These are phyloP conservation scores for Apodemia duryi DNA, from an alignment of 2,888 invertebrate genomes.

Conservation along the genomic window DNA sequence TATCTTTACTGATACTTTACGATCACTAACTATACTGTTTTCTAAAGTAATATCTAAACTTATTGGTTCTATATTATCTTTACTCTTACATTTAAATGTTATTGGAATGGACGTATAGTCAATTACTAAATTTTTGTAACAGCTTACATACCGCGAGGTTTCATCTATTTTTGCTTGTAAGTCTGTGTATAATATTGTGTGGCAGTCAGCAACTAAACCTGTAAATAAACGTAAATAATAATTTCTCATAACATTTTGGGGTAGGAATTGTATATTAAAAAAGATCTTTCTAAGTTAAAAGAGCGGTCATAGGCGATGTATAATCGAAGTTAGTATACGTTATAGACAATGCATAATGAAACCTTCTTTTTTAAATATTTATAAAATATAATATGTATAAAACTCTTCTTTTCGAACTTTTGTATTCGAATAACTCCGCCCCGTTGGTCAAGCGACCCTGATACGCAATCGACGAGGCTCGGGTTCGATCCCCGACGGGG, in stretches of 20 bases:
- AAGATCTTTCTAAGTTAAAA: too few species aligned
- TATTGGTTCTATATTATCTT: conserved; percentile 49
- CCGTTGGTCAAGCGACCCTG: too few species aligned
- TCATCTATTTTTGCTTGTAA: conserved; percentile 76
- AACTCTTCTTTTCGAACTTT: too few species aligned
- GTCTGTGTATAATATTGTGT: conserved; percentile 82
- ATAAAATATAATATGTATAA: too few species aligned
- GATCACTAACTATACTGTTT: conserved; percentile 46
- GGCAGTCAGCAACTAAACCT: conserved; percentile 84
- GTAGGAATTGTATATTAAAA: too few species aligned
- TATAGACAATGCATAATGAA: too few species aligned
- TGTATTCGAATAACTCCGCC: too few species aligned
- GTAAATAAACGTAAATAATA: conserved; percentile 42
- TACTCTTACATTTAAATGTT: conserved; percentile 73
- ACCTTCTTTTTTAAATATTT: too few species aligned
- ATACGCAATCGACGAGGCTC: too few species aligned
- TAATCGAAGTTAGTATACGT: too few species aligned
- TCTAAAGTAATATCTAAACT: conserved; percentile 58
- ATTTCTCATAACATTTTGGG: neutral
- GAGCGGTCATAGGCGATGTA: too few species aligned
- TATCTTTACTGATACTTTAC: conserved; percentile 58
- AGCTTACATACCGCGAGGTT: conserved; percentile 54
- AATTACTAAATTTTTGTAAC: conserved; percentile 47
- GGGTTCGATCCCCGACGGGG: too few species aligned
- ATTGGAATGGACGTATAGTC: conserved; percentile 48